phyloP scores from a whole-genome alignment of 2,888 invertebrate species.

The Agrochola lychnidis region DNA sequence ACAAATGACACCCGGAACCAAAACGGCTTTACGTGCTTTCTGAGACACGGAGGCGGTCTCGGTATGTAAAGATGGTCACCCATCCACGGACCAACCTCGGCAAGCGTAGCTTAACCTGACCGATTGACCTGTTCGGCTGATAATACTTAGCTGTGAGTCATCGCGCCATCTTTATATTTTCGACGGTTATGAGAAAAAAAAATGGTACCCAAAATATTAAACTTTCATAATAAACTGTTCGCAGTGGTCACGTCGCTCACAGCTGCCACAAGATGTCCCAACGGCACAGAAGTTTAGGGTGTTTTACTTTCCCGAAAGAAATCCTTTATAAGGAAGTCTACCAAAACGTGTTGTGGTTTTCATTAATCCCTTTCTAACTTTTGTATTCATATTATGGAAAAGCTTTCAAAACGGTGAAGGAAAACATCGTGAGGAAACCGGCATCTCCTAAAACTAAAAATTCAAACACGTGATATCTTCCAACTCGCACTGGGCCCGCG shows the following conservation, averaged over 20 bases:
- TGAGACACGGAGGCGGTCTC: too few relatives aligned
- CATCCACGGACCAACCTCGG: background rate
- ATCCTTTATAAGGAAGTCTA: background rate
- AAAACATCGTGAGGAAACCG: too few relatives aligned
- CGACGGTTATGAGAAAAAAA: background rate
- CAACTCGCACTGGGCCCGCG: too few relatives aligned
- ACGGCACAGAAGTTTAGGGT: constrained; percentile 8
- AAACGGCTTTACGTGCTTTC: background rate
- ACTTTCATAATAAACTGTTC: background rate
- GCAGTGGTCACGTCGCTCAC: constrained; percentile 26
- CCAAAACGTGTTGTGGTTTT: constrained; percentile 16
- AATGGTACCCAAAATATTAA: background rate
- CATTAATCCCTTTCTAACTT: background rate
- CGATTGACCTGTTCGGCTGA: too few relatives aligned
- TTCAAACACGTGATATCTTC: too few relatives aligned
- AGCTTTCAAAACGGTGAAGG: too few relatives aligned
- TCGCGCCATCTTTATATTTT: too few relatives aligned
- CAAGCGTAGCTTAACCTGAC: background rate
- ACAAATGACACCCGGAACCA: background rate
- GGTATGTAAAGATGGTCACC: too few relatives aligned
- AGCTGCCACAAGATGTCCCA: constrained; percentile 17
- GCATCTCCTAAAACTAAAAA: too few relatives aligned
- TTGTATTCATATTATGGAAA: background rate
- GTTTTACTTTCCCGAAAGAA: background rate
- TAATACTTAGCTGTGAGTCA: background rate